phyloP scores from a whole-genome alignment of 2,113 vertebrate species.

The Takifugu flavidus region DNA sequence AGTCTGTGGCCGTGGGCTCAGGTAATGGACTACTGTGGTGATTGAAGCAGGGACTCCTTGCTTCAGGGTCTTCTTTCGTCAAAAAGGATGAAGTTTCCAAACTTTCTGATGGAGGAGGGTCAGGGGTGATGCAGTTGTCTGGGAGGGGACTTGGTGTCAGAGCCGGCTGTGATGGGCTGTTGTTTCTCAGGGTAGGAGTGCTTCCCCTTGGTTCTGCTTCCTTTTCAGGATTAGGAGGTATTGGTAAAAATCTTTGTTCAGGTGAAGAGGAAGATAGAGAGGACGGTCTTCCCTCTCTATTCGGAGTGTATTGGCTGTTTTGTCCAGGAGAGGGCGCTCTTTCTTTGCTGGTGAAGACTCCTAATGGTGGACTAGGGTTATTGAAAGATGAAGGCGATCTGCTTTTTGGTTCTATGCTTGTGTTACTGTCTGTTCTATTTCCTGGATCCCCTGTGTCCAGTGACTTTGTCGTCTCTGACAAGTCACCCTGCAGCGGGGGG shows the following conservation, averaged over 20 bases:
- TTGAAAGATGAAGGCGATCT: conserved; percentile 14
- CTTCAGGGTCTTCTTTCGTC: conserved; percentile 16
- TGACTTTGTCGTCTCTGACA: conserved; percentile 9
- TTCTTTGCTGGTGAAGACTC: conserved; percentile 15
- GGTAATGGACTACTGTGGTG: conserved; percentile 33
- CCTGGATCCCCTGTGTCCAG: conserved; percentile 14
- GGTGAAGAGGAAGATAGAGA: conserved; percentile 46
- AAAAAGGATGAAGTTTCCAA: conserved; percentile 13
- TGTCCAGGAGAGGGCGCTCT: conserved; percentile 45
- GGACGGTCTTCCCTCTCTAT: conserved; percentile 27
- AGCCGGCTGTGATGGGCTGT: conserved; percentile 31
- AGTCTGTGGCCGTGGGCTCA: conserved; percentile 8
- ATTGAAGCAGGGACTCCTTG: conserved; percentile 6
- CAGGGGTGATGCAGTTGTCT: conserved; percentile 34
- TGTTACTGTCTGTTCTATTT: conserved; percentile 11
- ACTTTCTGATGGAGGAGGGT: conserved; percentile 27
- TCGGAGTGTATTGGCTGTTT: conserved; percentile 21
- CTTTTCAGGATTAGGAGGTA: conserved; percentile 18
- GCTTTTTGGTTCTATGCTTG: conserved; percentile 31
- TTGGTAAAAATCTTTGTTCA: conserved; percentile 42
- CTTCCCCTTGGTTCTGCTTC: conserved; percentile 38
- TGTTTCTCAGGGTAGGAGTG: conserved; percentile 29
- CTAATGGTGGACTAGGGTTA: conserved; percentile 6
- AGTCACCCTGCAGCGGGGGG: conserved; percentile 23
- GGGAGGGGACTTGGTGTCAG: conserved; percentile 37